These are phyloP conservation scores for Polydrusus pterygomalis DNA, from an alignment of 2,888 invertebrate species.

Conservation along the genomic window DNA sequence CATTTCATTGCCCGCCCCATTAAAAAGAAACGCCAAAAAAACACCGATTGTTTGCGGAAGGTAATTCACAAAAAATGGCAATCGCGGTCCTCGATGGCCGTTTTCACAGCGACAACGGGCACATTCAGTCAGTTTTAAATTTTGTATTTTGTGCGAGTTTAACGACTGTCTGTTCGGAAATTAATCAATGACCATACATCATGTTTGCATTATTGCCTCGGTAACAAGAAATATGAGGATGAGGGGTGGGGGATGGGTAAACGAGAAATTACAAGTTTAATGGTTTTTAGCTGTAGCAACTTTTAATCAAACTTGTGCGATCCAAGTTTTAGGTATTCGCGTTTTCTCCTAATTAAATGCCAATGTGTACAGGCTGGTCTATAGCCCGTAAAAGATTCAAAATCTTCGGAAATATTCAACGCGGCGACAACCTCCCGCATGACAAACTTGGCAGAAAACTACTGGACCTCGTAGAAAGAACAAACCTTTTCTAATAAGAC, in stretches of 20 bases:
- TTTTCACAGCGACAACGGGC: conserved; percentile 16
- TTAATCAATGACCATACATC: conserved; percentile 1
- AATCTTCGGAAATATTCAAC: too few species aligned
- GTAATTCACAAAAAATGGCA: conserved; percentile 30
- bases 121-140: conserved; percentile 24
- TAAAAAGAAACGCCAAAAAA: conserved; percentile 28
- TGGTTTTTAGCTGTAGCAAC: neutral
- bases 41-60: conserved; percentile 26
- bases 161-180: conserved; percentile 5
- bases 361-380: too few species aligned
- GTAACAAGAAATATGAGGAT: neutral
- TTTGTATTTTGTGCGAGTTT: conserved; percentile 25
- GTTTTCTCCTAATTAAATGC: too few species aligned
- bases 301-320: too few species aligned
- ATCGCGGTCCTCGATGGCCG: conserved; percentile 31
- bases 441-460: too few species aligned
- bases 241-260: neutral
- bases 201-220: neutral
- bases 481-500: too few species aligned
- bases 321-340: too few species aligned
- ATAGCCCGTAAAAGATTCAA: too few species aligned
- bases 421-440: too few species aligned
- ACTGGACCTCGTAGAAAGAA: too few species aligned
- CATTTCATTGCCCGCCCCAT: conserved; percentile 12
- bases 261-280: neutral